Evolutionary conservation across 2,113 vertebrate genomes (phyloP).

Genomic region (Serinus canaria): DNA sequence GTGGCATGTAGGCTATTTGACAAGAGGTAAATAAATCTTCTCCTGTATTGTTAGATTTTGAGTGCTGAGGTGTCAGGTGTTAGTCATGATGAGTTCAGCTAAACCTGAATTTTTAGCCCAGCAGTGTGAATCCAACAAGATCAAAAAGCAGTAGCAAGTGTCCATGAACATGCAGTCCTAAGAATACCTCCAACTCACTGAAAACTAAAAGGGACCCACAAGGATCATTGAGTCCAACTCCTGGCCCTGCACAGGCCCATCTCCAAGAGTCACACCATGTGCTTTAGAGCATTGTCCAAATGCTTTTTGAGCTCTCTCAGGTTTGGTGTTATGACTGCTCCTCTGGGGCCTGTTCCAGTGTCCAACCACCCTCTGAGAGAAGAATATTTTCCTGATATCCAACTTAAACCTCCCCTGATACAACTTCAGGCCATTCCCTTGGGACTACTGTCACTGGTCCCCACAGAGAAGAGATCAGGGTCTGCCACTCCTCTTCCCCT

Average conservation of each 20-base stretch:
- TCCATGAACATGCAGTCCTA: not conserved
- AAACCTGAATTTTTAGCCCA: not conserved
- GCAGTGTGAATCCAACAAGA: not conserved
- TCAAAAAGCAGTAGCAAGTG: not conserved
- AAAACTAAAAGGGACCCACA: not conserved
- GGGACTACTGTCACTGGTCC: not conserved
- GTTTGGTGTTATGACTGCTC: not conserved
- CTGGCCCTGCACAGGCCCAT: not conserved
- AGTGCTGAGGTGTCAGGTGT: not conserved
- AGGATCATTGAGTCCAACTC: accelerated
- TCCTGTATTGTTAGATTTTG: not conserved
- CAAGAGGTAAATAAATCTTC: not conserved
- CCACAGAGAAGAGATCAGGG: not conserved
- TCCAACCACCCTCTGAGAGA: not conserved
- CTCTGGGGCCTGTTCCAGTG: not conserved
- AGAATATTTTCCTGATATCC: too few relatives aligned
- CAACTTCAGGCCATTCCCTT: not conserved
- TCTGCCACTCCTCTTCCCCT: not conserved
- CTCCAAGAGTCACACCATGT: not conserved
- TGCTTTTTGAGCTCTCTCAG: not conserved
- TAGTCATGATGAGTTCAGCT: not conserved
- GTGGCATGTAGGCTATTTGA: not conserved
- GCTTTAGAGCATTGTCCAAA: not conserved
- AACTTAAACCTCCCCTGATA: not conserved
- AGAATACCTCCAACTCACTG: not conserved